A percentile compares a stretch with the other conserved stretches of the same genome.
These are phyloP conservation scores for Oscheius sp. DNA, from an alignment of 2,888 invertebrate species.

Conservation along the genomic window DNA sequence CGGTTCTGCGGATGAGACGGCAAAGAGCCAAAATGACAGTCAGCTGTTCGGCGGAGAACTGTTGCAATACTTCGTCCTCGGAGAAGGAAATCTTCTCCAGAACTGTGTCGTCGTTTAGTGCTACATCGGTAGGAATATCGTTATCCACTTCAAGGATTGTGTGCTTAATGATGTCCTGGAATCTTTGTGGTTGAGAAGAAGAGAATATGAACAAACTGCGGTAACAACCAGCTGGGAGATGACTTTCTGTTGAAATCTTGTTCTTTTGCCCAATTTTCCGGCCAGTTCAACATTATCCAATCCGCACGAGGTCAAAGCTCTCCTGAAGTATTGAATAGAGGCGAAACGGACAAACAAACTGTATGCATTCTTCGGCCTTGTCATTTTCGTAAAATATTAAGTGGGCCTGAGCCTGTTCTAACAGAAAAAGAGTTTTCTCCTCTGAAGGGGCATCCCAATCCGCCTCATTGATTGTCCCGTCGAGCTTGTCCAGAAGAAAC, in stretches of 20 bases:
- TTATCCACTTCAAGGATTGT: slow-evolving; percentile 45
- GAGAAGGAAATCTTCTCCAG: slow-evolving; percentile 78
- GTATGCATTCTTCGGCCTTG: slow-evolving; percentile 27
- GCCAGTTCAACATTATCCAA: slow-evolving; percentile 51
- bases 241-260: slow-evolving; percentile 86
- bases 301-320: slow-evolving; percentile 37
- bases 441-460: neutral
- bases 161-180: slow-evolving; percentile 1
- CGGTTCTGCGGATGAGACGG: slow-evolving; percentile 80
- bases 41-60: slow-evolving; percentile 75
- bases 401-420: slow-evolving; percentile 40
- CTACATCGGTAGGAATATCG: slow-evolving; percentile 77
- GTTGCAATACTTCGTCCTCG: slow-evolving; percentile 37
- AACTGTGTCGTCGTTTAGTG: slow-evolving; percentile 87
- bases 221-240: slow-evolving; percentile 82
- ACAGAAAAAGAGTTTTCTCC: slow-evolving; percentile 25
- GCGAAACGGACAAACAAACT: slow-evolving; percentile 21
- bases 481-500: slow-evolving; percentile 31
- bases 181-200: neutral
- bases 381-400: slow-evolving; percentile 42
- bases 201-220: slow-evolving; percentile 32
- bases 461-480: neutral
- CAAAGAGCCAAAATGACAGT: slow-evolving; percentile 84
- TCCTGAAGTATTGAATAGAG: slow-evolving; percentile 4
- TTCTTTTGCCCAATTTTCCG: slow-evolving; percentile 87